These are phyloP conservation scores for Notoglanidium macrostoma DNA, from an alignment of 2,797 vertebrate genomes.

Conservation along the genomic window DNA sequence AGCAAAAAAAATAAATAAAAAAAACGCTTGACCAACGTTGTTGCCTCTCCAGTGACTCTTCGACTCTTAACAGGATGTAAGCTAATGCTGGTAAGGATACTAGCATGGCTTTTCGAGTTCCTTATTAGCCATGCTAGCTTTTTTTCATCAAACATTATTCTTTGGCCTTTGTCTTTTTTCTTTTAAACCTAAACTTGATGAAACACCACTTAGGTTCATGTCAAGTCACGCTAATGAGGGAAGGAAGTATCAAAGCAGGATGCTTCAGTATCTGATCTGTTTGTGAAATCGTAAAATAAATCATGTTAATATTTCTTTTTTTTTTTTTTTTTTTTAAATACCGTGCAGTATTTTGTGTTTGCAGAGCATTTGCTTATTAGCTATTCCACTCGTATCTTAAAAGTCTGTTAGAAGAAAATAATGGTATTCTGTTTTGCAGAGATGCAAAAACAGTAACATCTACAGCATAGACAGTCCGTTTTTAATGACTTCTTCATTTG, in stretches of 20 bases:
- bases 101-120: conserved; percentile 6
- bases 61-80: conserved; percentile 20
- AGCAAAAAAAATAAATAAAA: not conserved
- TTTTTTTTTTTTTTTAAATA: not conserved
- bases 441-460: too few relatives aligned
- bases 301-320: conserved; percentile 10
- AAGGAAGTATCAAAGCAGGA: conserved; percentile 4
- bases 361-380: not conserved
- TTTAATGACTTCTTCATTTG: not conserved
- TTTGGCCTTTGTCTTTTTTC: not conserved
- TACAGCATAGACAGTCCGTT: not conserved
- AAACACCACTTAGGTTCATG: not conserved
- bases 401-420: not conserved
- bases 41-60: conserved; percentile 24
- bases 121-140: conserved; percentile 1
- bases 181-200: not conserved
- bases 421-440: not conserved
- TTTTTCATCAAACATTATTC: not conserved
- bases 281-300: conserved; percentile 3
- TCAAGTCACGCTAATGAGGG: not conserved
- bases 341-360: conserved; percentile 44
- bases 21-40: not conserved
- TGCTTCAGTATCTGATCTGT: not conserved
- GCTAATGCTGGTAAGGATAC: not conserved
- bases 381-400: not conserved